Percentiles rank a stretch among this genome's conserved stretches.
Conservation (phyloP, 2,113 vertebrate genomes). For the Holacanthus passer region DNA sequence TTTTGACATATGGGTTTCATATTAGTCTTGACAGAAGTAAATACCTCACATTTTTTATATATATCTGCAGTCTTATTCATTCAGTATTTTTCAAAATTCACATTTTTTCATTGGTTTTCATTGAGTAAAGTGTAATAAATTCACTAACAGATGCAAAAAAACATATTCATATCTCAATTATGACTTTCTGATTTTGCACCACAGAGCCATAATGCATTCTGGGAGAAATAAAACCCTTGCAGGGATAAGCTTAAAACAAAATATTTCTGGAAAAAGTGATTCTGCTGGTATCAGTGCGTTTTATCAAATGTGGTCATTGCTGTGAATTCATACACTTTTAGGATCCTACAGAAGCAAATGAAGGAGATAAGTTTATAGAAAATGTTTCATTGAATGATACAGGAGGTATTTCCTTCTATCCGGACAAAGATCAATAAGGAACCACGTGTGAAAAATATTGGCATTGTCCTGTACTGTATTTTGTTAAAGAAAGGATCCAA, state of each 20-base stretch:
- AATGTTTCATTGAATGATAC: conserved; percentile 17
- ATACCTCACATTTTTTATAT: neutral
- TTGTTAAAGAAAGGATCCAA: conserved; percentile 11
- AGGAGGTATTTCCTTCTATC: conserved; percentile 4
- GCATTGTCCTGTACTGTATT: conserved; percentile 35
- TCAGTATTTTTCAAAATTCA: neutral
- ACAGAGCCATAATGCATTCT: neutral
- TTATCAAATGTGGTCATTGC: conserved; percentile 25
- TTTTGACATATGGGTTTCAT: conserved; percentile 37
- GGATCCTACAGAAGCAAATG: neutral
- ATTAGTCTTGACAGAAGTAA: neutral
- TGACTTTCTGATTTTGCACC: conserved; percentile 7
- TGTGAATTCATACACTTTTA: conserved; percentile 12
- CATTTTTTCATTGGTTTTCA: neutral
- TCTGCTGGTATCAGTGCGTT: neutral
- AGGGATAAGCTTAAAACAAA: neutral
- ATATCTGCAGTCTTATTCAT: neutral
- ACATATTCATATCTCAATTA: neutral
- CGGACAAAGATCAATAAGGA: conserved; percentile 39
- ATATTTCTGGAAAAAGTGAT: neutral
- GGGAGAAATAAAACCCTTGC: neutral
- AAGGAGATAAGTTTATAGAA: conserved; percentile 11
- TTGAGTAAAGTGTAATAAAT: neutral
- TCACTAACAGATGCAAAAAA: neutral
- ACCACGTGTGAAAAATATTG: conserved; percentile 40